phyloP scores from a whole-genome alignment of 2,797 vertebrate genomes.

The Leptodactylus fallax region DNA sequence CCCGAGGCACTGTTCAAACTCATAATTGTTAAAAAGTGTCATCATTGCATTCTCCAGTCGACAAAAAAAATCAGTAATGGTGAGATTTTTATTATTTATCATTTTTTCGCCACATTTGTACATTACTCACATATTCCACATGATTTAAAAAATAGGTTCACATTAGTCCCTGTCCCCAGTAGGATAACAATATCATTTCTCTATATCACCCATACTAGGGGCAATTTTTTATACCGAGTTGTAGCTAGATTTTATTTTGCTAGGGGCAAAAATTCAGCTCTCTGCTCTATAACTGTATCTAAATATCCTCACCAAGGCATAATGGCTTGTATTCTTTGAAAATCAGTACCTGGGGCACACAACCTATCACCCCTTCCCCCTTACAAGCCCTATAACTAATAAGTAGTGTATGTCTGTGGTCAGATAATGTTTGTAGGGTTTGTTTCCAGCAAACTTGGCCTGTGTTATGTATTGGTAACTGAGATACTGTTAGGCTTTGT shows the following conservation, averaged over 20 bases:
- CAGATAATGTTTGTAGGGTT: too few species aligned
- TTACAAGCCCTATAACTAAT: too few species aligned
- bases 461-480: too few species aligned
- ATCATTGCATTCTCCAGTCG: neutral
- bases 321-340: neutral
- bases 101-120: neutral
- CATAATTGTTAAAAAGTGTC: conserved; percentile 1
- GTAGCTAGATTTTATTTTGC: neutral
- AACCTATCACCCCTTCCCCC: too few species aligned
- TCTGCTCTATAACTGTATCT: neutral
- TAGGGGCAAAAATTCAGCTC: neutral
- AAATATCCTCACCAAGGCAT: neutral
- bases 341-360: neutral
- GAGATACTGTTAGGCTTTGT: too few species aligned
- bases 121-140: neutral
- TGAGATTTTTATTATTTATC: neutral
- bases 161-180: neutral
- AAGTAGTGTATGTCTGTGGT: too few species aligned
- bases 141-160: neutral
- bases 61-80: neutral
- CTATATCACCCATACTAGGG: neutral
- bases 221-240: neutral
- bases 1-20: conserved; percentile 8
- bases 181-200: neutral
- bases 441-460: too few species aligned